These are phyloP conservation scores for Cyanistes caeruleus DNA, from an alignment of 2,113 vertebrate species.

Conservation along the genomic window DNA sequence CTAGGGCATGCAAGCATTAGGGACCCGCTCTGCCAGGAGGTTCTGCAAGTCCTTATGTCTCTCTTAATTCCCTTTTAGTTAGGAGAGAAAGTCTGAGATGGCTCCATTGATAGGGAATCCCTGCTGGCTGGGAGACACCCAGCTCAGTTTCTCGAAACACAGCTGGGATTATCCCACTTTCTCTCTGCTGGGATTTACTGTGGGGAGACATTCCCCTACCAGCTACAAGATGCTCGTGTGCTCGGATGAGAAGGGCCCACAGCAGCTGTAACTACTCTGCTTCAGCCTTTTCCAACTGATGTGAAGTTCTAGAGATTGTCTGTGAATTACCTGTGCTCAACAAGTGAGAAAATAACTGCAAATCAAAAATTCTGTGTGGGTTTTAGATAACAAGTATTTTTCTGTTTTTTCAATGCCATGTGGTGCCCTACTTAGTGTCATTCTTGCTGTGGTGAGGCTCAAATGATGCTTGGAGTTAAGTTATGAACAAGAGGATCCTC, in stretches of 20 bases:
- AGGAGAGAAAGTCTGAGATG: slow-evolving; percentile 41
- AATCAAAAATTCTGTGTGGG: neutral
- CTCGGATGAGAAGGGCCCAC: neutral
- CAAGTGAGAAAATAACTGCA: neutral
- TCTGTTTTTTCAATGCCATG: neutral
- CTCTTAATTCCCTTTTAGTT: neutral
- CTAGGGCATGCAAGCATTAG: neutral
- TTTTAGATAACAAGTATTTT: neutral
- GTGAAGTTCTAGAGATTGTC: neutral
- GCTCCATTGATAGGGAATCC: neutral
- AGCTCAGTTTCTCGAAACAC: neutral
- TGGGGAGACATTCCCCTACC: accelerated
- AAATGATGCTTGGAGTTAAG: neutral
- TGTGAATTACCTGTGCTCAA: neutral
- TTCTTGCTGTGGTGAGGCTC: neutral
- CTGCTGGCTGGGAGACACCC: neutral
- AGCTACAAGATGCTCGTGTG: neutral
- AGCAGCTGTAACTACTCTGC: neutral
- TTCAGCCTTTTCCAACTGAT: neutral
- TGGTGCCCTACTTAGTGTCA: neutral
- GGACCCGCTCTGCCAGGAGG: neutral
- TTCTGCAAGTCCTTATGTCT: neutral
- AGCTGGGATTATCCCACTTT: slow-evolving; percentile 8
- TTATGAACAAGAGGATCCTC: slow-evolving; percentile 45
- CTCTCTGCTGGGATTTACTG: neutral